phyloP scores from a whole-genome alignment of 2,797 vertebrate genomes.

The Lates japonicus region DNA sequence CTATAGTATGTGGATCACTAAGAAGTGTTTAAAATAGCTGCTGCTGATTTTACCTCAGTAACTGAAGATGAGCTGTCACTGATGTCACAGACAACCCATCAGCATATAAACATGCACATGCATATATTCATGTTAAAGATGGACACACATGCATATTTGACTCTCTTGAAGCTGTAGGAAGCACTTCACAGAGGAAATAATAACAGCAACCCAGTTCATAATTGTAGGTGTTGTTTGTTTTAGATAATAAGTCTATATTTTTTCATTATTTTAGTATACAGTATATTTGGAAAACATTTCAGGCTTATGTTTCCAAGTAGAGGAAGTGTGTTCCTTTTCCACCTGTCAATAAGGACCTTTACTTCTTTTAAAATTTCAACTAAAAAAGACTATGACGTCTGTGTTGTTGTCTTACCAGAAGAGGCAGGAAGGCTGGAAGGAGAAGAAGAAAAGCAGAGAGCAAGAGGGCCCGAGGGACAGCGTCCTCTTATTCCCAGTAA shows the following conservation, averaged over 20 bases:
- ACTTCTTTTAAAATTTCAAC: conserved; percentile 11
- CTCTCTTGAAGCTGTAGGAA: conserved; percentile 2
- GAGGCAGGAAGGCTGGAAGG: conserved; percentile 70
- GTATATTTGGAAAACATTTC: background rate
- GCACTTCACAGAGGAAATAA: conserved; percentile 2
- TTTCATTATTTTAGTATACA: background rate
- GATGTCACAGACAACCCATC: background rate
- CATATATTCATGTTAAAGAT: background rate
- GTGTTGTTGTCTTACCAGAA: conserved; percentile 64
- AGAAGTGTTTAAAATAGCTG: background rate
- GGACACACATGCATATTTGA: background rate
- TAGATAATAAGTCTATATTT: background rate
- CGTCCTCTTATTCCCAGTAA: conserved; percentile 77
- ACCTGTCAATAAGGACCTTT: background rate
- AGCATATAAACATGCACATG: background rate
- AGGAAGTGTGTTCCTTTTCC: conserved; percentile 10
- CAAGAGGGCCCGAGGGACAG: conserved; percentile 74
- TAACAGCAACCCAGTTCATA: background rate
- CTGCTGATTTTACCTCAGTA: background rate
- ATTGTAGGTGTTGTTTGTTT: background rate
- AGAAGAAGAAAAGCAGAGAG: conserved; percentile 71
- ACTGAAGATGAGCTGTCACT: background rate
- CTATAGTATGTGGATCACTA: background rate
- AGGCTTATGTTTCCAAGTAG: conserved; percentile 8
- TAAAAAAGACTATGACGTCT: background rate